A percentile compares a stretch with the other conserved stretches of the same genome.
Evolutionary conservation across 2,113 vertebrate species (phyloP).

Genomic region (Bettongia penicillata): DNA sequence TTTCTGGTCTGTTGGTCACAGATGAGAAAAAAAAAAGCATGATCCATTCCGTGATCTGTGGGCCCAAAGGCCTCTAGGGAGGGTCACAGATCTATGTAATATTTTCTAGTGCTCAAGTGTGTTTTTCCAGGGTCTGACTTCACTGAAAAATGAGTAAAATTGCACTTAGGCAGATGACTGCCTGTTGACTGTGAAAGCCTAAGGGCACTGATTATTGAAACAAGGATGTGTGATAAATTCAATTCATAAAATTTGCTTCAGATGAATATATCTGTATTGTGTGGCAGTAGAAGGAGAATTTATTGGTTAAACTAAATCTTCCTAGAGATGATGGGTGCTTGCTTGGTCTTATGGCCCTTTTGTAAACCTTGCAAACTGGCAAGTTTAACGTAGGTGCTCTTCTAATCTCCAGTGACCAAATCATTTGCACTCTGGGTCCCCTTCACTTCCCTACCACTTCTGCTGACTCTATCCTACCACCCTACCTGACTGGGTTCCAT

Average conservation of each 20-base stretch:
- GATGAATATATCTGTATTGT: constrained; percentile 54
- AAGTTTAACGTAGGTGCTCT: background rate
- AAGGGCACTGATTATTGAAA: constrained; percentile 62
- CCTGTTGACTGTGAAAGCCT: constrained; percentile 46
- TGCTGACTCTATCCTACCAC: too few species aligned
- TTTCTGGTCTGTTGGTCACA: constrained; percentile 75
- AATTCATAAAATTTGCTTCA: constrained; percentile 57
- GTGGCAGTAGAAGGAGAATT: constrained; percentile 51
- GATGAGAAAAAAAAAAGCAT: constrained; percentile 71
- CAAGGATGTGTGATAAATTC: constrained; percentile 69
- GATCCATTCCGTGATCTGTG: constrained; percentile 75
- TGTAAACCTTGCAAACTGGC: background rate
- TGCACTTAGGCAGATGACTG: constrained; percentile 40
- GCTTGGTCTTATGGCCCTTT: background rate
- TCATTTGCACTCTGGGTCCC: background rate
- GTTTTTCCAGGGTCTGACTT: constrained; percentile 64
- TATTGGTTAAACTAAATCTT: constrained; percentile 54
- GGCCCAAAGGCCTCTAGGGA: constrained; percentile 70
- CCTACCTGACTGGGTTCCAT: background rate
- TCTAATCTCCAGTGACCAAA: background rate
- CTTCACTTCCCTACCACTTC: background rate
- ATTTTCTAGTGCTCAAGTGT: constrained; percentile 51
- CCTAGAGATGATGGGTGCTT: background rate
- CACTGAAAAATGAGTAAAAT: constrained; percentile 64
- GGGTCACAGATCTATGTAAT: constrained; percentile 69